Evolutionary conservation across 2,797 vertebrate genomes (phyloP).

Genomic region (Anabas testudineus): DNA sequence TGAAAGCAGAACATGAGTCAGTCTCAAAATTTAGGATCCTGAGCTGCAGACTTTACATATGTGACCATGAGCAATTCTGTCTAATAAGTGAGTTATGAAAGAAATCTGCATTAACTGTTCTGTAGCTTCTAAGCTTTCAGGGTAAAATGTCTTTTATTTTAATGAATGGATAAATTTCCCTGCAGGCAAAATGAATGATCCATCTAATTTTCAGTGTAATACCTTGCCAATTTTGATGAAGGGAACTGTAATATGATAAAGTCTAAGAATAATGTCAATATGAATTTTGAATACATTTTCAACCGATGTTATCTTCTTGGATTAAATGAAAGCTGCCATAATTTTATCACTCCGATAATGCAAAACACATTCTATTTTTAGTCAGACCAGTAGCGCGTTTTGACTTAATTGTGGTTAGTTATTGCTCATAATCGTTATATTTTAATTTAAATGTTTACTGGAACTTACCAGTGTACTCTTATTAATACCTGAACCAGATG

Average conservation of each 20-base stretch:
- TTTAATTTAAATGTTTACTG: not conserved
- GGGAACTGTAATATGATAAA: conserved; percentile 27
- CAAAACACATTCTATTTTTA: not conserved
- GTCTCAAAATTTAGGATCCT: not conserved
- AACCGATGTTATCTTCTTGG: no score
- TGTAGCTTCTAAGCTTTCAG: conserved; percentile 15
- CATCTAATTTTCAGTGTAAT: conserved; percentile 18
- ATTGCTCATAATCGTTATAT: not conserved
- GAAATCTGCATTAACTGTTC: not conserved
- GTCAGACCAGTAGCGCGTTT: not conserved
- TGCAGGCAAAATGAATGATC: conserved; percentile 35
- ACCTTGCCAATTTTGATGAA: conserved; percentile 19
- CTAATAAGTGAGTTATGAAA: not conserved
- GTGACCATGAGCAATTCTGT: not conserved
- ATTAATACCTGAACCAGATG: not conserved
- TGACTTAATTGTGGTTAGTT: not conserved
- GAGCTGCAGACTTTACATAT: not conserved
- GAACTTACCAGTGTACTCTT: not conserved
- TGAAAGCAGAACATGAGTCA: not conserved
- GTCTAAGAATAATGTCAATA: no score
- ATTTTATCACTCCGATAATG: not conserved
- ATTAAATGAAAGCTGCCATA: no score
- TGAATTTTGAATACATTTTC: conserved; percentile 19
- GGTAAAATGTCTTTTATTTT: conserved; percentile 16
- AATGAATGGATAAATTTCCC: conserved; percentile 37